These are phyloP conservation scores for Oreochromis spilurus DNA, from an alignment of 2,113 vertebrate genomes.

Conservation along the genomic window DNA sequence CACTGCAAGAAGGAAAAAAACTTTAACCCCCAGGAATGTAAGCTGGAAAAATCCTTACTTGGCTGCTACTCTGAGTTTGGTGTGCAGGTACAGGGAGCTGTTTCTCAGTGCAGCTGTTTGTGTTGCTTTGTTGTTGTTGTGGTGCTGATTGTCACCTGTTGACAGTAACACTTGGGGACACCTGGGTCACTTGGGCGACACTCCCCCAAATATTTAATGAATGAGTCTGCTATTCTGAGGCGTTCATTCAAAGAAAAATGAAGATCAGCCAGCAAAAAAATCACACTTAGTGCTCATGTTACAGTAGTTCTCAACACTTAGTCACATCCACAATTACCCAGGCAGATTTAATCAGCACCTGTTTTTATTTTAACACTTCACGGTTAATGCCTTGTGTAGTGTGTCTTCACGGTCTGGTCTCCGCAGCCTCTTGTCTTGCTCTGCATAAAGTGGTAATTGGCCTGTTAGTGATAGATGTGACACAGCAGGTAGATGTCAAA, in stretches of 20 bases:
- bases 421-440: background rate
- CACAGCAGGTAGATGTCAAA: constrained; percentile 36
- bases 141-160: constrained; percentile 41
- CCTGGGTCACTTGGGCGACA: background rate
- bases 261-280: background rate
- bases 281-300: background rate
- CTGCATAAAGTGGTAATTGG: constrained; percentile 39
- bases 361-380: constrained; percentile 29
- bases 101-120: background rate
- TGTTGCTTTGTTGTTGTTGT: background rate
- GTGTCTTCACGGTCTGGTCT: constrained; percentile 20
- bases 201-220: background rate
- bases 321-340: constrained; percentile 37
- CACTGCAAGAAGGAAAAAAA: background rate
- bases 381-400: background rate
- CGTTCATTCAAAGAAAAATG: constrained; percentile 1
- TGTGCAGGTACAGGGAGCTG: background rate
- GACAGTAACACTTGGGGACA: background rate
- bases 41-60: constrained; percentile 20
- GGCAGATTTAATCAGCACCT: constrained; percentile 29
- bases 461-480: constrained; percentile 37
- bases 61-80: background rate
- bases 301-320: background rate
- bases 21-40: constrained; percentile 32
- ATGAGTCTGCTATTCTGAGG: background rate